phyloP scores from a whole-genome alignment of 2,113 vertebrate species.

The Osmerus mordax region DNA sequence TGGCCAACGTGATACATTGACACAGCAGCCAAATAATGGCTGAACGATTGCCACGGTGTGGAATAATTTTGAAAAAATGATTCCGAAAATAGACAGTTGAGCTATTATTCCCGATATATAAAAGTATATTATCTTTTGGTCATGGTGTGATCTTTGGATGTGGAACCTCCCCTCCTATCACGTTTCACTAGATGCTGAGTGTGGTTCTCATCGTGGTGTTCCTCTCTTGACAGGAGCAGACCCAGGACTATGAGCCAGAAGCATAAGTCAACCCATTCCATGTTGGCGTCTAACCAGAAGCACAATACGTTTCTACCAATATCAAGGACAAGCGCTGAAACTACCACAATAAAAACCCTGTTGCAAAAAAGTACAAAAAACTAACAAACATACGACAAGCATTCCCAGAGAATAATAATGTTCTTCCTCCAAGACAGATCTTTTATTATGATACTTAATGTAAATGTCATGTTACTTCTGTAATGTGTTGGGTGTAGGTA shows the following conservation, averaged over 20 bases:
- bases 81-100: too few relatives aligned
- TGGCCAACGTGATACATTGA: conserved; percentile 19
- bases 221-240: conserved; percentile 81
- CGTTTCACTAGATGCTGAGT: too few relatives aligned
- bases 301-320: conserved; percentile 87
- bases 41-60: not conserved
- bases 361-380: conserved; percentile 61
- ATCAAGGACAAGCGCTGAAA: conserved; percentile 74
- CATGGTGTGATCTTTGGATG: not conserved
- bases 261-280: conserved; percentile 78
- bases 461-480: conserved; percentile 77
- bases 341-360: conserved; percentile 66
- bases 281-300: conserved; percentile 86
- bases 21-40: not conserved
- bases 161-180: too few relatives aligned
- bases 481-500: conserved; percentile 77
- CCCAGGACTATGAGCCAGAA: conserved; percentile 97
- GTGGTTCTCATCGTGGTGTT: not conserved
- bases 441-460: conserved; percentile 78
- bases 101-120: too few relatives aligned
- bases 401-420: conserved; percentile 72
- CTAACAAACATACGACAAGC: conserved; percentile 47
- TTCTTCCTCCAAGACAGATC: conserved; percentile 80
- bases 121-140: not conserved
- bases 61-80: too few relatives aligned